Evolutionary conservation across 2,797 vertebrate genomes (phyloP), one percentile per base, ranked within the genome.

Genomic region (Enteromius argenteus): DNA sequence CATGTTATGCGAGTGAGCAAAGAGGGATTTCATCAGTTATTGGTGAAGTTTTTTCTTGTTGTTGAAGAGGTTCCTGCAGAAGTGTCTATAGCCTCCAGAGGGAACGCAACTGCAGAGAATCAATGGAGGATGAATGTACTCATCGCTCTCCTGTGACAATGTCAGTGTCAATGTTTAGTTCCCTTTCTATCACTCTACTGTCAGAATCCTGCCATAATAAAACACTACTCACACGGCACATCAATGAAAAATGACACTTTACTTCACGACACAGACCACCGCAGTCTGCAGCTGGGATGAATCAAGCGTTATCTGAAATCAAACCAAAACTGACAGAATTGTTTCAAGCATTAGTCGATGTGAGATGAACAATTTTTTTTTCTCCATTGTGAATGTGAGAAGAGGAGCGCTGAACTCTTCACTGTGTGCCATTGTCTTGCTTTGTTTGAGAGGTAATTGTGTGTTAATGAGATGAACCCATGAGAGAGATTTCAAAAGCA

Each of bases 391-490:
- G 58, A 72, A 74, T 35, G 39, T 32, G 9, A 60, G 78, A 64
- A 19, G 83, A 74, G 83, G 32, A 67, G 51, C 15, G 30, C 67
- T 73, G 67, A 62, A 79, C 86, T 79, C 46, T 73, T 75, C 11
- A 37, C 76, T 79, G 79, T 19, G 74, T 35, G 64, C 15, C 39
- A 60, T 83, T 49, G 76, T 76, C 21, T 74, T 76, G 76, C 80
- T 81, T 81, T 84, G 74, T 87, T 71, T 72, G 49, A 39, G 49
- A 81, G 30, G 79, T 82, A 86, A 79, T 74, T 83, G 66, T 44
- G 44, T 84, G 72, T 75, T 84, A 88, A 88, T 86, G 81, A 86
- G 53, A 84, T 83, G 39, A 81, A 84, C 78, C 74, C 86, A 72
- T 68, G 69, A 84, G 83, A 84, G 82, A 66, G 69, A 80, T 86